Percentiles rank a stretch among this genome's conserved stretches.
Conservation (phyloP, 2,113 vertebrate genomes). For the Oryzias javanicus region DNA sequence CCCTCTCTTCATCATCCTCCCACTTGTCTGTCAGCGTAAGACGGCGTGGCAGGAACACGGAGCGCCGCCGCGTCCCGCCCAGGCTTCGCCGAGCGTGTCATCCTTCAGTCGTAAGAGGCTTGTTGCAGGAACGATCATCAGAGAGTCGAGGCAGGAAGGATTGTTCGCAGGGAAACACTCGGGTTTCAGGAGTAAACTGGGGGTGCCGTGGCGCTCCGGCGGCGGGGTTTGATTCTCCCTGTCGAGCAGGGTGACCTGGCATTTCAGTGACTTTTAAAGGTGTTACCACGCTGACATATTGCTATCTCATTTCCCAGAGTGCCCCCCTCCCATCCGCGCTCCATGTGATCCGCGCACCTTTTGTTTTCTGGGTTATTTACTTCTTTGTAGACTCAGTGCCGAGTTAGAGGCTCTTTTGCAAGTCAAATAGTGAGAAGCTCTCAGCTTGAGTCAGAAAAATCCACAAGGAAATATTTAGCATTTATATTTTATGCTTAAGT, state of each 20-base stretch:
- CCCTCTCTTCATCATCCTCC: slow-evolving; percentile 54
- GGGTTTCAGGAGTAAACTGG: slow-evolving; percentile 30
- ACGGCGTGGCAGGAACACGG: slow-evolving; percentile 28
- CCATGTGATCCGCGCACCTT: slow-evolving; percentile 18
- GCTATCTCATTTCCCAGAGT: slow-evolving; percentile 51
- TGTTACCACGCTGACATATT: slow-evolving; percentile 70
- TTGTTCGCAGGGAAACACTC: slow-evolving; percentile 40
- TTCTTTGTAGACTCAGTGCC: slow-evolving; percentile 1
- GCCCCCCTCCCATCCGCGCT: slow-evolving; percentile 1
- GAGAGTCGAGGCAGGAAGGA: slow-evolving; percentile 26
- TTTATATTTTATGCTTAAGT: too few relatives aligned
- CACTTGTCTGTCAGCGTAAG: slow-evolving; percentile 31
- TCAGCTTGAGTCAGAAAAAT: too few relatives aligned
- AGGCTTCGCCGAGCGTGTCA: slow-evolving; percentile 10
- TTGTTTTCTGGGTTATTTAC: slow-evolving; percentile 37
- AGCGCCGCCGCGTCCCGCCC: slow-evolving; percentile 17
- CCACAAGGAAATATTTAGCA: too few relatives aligned
- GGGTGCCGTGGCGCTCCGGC: slow-evolving; percentile 46
- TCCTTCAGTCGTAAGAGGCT: slow-evolving; percentile 49
- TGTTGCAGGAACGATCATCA: slow-evolving; percentile 66
- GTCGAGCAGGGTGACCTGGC: slow-evolving; percentile 75
- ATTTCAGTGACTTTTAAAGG: slow-evolving; percentile 82
- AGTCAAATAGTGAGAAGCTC: too few relatives aligned
- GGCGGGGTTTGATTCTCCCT: slow-evolving; percentile 63
- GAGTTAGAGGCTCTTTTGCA: neutral